Evolutionary conservation across 2,113 vertebrate genomes (phyloP).

Genomic region (Micromys minutus): DNA sequence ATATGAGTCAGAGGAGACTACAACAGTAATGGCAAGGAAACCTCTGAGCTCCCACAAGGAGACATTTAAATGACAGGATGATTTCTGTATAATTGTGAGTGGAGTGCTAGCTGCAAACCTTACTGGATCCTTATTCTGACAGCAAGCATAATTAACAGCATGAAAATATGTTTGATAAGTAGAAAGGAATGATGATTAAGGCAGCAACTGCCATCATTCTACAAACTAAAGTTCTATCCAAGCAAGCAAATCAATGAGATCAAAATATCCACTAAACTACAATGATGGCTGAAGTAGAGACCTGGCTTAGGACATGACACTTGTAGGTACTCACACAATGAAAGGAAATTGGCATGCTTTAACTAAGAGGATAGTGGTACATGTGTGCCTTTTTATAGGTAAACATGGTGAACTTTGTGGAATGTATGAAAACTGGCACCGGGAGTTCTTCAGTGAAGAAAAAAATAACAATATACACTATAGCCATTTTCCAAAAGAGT

Average conservation of each 20-base stretch:
- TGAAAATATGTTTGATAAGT: constrained; percentile 38
- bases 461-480: constrained; percentile 33
- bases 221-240: not conserved
- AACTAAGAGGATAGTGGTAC: not conserved
- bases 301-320: not conserved
- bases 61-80: not conserved
- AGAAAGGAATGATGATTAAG: constrained; percentile 61
- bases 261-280: constrained; percentile 4
- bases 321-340: not conserved
- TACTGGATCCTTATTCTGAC: constrained; percentile 61
- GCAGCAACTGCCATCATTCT: not conserved
- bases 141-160: constrained; percentile 68
- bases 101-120: not conserved
- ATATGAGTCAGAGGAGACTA: not conserved
- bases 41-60: not conserved
- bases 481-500: constrained; percentile 48
- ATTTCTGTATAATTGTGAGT: not conserved
- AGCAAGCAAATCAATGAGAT: not conserved
- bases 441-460: not conserved
- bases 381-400: not conserved
- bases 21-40: not conserved
- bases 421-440: constrained; percentile 3
- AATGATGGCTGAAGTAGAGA: not conserved
- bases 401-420: constrained; percentile 26
- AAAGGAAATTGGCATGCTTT: not conserved